Evolutionary conservation across 2,888 invertebrate species (phyloP), one percentile per base, ranked within the genome.

Genomic region (Mesochorus sp.): DNA sequence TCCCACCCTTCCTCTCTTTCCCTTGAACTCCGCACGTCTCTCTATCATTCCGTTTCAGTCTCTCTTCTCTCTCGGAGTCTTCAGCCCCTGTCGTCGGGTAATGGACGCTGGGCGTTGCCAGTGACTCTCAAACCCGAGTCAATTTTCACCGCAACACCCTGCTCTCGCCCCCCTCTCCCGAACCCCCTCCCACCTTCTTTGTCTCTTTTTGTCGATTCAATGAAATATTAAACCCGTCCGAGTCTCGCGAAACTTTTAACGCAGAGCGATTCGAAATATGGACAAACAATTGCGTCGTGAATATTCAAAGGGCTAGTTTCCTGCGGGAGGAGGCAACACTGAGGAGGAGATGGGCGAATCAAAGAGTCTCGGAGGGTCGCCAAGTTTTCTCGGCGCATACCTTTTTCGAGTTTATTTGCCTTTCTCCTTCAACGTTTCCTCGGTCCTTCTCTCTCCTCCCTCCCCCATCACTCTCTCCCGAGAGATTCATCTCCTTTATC

Each of bases 91-190:
- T 70, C 62, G 49, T 64, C 53, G 55, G 44, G 51, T 76, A 76
- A 64, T 70, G 70, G 64, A 64, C 70, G 34, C 61, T 44, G 14
- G 21, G 5, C 26, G 24, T 51, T 28, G 1, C 51, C 73, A 78
- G 78, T 74, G 78, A 64, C 49, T 78, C 78, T 70, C 74, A 78
- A 78, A 34, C 78, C 26, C n/a, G 47, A 70, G 49, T 70, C 42
- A 49, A 73, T 28, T 28, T 28, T 12, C 39, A 2, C 42, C 12
- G 12, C 0, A 19, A 4, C 21, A 2, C 26, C 14, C 24, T 21
- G 17, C n/a, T 12, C 8, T 31, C 0, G 26, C 19, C 0, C 21
- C 12, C 12, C 55, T 26, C 31, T 28, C 12, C n/a, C n/a, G n/a
- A n/a, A n/a, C 14, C 24, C 14, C 19, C n/a, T 12, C 8, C 21